These are phyloP conservation scores for Clavelina lepadiformis DNA, from an alignment of 23 tunicate species.

Conservation along the genomic window DNA sequence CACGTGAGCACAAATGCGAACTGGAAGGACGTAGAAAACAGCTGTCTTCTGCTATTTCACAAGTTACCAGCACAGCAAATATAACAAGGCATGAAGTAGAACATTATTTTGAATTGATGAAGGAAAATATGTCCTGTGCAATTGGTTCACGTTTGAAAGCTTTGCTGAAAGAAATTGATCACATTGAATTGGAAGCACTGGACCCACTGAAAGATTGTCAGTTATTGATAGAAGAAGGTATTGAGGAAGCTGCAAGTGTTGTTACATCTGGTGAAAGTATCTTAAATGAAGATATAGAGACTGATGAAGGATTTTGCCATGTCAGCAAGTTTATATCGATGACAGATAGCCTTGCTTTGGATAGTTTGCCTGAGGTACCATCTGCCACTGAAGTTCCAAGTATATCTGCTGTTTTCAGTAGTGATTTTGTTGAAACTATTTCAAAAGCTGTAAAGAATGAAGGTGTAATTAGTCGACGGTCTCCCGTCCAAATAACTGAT, in stretches of 20 bases:
- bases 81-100: constrained; percentile 44
- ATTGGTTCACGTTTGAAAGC: constrained; percentile 18
- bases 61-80: constrained; percentile 56
- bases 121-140: constrained; percentile 29
- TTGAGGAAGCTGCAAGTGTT: constrained; percentile 61
- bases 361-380: constrained; percentile 89
- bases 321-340: constrained; percentile 53
- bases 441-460: constrained; percentile 7
- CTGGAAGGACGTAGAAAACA: constrained; percentile 67
- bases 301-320: constrained; percentile 14
- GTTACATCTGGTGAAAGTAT: constrained; percentile 67
- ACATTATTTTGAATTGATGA: constrained; percentile 36
- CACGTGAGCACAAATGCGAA: constrained; percentile 85
- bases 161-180: constrained; percentile 28
- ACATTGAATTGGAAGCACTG: constrained; percentile 51
- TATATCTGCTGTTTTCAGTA: constrained; percentile 37
- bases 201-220: constrained; percentile 74
- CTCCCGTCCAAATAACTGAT: constrained; percentile 70
- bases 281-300: constrained; percentile 42
- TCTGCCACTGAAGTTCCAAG: constrained; percentile 65
- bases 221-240: constrained; percentile 54
- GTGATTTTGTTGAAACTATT: constrained; percentile 35
- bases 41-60: constrained; percentile 44
- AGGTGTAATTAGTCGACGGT: constrained; percentile 34
- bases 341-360: constrained; percentile 49